Base-by-base conservation (phyloP, 2,797 vertebrate species). In the Ctenopoma kingsleyae region DNA sequence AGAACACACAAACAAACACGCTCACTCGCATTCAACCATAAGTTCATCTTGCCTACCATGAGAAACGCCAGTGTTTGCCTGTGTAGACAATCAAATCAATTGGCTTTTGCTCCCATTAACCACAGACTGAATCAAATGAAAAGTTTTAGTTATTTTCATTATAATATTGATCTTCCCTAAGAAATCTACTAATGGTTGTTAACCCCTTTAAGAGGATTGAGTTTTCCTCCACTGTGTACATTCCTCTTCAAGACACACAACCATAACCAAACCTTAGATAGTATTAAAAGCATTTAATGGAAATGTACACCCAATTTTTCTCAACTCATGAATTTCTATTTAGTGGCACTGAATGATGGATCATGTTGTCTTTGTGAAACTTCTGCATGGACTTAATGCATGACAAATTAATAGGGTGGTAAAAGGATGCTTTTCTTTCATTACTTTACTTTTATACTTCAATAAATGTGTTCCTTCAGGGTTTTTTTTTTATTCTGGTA, bases 371-470 rank as follows among this genome's bases (percentile, higher is more conserved):
- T 90, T 85, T 82, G 78, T 90, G 69, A 85, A 84, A 58, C 57
- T 57, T 84, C 69, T 91, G 91, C 90, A 92, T 92, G 91, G 71
- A 83, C 61, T 60, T 82, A 80, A 74, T 86, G 92, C 92, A 93
- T 91, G 91, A 61, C 19, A 71, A 72, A 80, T 49, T 56, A 52
- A 60, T 71, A 71, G 48, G 79, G 43, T 83, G 75, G 17, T 88
- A 52, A 74, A 61, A 54, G 73, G 73, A 47, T 60, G 23, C 70
- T 60, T 44, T 44, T 44, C 43, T 10, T 43, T 43, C 7, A 6
- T 17, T 44, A 44, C 13, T 76, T 69, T 81, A 60, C 35, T 80
- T 78, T 80, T 76, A 50, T 82, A 75, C 68, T 58, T 48, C 60
- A 64, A 73, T 78, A 78, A 74, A 81, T 72, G 48, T 80, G 32